Evolutionary conservation across 2,888 invertebrate genomes (phyloP), one percentile per base, ranked within the genome.

Genomic region (Dyspetes luteomarginatus): DNA sequence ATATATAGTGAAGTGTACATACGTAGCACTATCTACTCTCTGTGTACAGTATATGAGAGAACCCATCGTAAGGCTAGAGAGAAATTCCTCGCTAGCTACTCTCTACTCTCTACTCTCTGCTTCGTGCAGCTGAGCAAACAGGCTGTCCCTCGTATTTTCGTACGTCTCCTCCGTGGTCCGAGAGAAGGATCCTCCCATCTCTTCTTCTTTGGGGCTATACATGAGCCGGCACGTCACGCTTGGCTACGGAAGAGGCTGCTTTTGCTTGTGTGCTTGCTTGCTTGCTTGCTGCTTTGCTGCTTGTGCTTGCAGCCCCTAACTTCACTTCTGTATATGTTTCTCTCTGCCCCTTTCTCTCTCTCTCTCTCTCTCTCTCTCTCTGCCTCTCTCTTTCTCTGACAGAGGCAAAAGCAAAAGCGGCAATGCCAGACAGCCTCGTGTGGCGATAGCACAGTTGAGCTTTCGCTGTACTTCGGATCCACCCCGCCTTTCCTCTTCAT

Each of bases 111-210:
- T 56, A 64, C 73, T 55, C 73, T 69, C 50, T 69, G 81, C 78
- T 79, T 81, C 68, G 65, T 58, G 73, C 84, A 84, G 83, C 84
- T 84, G 84, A 82, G 82, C 78, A 84, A 84, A 84, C 81, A 84
- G 82, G 78, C 78, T 83, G 82, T 80, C 80, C 82, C 81, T 81
- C 82, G 78, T 84, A 84, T 84, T 83, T 79, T 81, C 76, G 83
- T 83, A 58, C 36, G 45, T 56, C 56, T 56, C 52, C 67, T 74
- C 75, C 58, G 75, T 52, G 48, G 81, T 82, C 82, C 79, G 71
- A 72, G 65, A 74, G 73, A 72, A 69, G 65, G 43, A 65, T 48
- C 17, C 48, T 48, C 19, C 48, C 43, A 0, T 9, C 43, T n/a
- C 17, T 48, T 5, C 19, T 15, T 62, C 62, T 60, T 69, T 45